These are phyloP conservation scores for Salvelinus namaycush DNA, from an alignment of 2,113 vertebrate genomes.

Conservation along the genomic window DNA sequence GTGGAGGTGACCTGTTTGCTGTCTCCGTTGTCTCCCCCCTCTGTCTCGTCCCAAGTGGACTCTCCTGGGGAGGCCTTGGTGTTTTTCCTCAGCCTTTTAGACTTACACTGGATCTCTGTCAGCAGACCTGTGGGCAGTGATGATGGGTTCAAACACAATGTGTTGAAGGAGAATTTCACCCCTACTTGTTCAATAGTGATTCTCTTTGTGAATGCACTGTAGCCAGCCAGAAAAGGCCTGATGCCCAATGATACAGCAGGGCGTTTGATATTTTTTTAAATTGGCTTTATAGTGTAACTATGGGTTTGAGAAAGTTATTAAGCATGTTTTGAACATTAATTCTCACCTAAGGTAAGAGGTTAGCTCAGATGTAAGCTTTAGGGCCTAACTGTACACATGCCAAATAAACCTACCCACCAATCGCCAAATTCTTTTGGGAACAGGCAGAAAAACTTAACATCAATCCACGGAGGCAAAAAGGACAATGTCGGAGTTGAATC, in stretches of 20 bases:
- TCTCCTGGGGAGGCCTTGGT: constrained; percentile 79
- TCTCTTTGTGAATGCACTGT: too few relatives aligned
- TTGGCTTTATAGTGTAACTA: too few relatives aligned
- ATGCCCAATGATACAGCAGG: too few relatives aligned
- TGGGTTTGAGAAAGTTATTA: too few relatives aligned
- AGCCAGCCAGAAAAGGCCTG: too few relatives aligned
- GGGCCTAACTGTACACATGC: too few relatives aligned
- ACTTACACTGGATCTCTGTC: constrained; percentile 98
- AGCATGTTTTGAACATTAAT: neutral
- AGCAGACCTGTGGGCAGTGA: constrained; percentile 80
- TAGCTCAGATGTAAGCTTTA: neutral
- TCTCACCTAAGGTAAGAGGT: neutral
- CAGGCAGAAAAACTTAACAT: too few relatives aligned
- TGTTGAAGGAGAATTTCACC: constrained; percentile 24
- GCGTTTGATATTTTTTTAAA: too few relatives aligned
- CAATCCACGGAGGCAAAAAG: too few relatives aligned
- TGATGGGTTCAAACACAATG: neutral
- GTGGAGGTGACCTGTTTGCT: constrained; percentile 91
- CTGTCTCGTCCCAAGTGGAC: constrained; percentile 73
- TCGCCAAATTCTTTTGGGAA: too few relatives aligned
- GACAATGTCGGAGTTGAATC: too few relatives aligned
- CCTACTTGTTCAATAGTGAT: neutral
- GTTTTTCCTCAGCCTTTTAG: constrained; percentile 92
- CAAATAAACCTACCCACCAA: too few relatives aligned
- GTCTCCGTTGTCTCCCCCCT: constrained; percentile 78